Percentiles rank a stretch among this genome's conserved stretches.
phyloP scores from a whole-genome alignment of 2,113 vertebrate species.

The Cisticola juncidis region DNA sequence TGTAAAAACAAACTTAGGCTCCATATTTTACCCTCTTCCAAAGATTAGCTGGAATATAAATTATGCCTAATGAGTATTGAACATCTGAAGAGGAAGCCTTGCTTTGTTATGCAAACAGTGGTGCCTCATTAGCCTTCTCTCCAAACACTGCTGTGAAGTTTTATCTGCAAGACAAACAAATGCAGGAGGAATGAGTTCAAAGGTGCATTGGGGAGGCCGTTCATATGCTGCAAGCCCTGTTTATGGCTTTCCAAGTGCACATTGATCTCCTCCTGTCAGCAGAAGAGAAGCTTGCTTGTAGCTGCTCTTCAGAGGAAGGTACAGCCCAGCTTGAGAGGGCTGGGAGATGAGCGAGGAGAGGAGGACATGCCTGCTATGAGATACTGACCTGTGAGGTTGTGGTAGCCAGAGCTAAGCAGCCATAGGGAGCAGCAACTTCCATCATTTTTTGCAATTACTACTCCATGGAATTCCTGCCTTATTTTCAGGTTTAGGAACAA shows the following conservation, averaged over 20 bases:
- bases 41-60: slow-evolving; percentile 61
- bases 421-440: background rate
- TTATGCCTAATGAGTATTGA: slow-evolving; percentile 46
- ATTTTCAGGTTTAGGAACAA: background rate
- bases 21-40: slow-evolving; percentile 26
- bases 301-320: background rate
- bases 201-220: background rate
- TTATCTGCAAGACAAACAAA: slow-evolving; percentile 76
- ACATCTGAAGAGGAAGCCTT: slow-evolving; percentile 43
- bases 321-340: background rate
- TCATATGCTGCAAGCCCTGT: background rate
- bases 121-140: slow-evolving; percentile 58
- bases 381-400: background rate
- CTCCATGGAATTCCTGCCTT: background rate
- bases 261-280: slow-evolving; percentile 12
- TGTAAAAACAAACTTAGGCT: slow-evolving; percentile 73
- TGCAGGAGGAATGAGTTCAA: slow-evolving; percentile 41
- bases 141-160: slow-evolving; percentile 56
- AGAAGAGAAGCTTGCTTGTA: background rate
- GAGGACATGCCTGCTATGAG: background rate
- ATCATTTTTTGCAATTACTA: too few species aligned
- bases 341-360: background rate
- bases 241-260: slow-evolving; percentile 18
- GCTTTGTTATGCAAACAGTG: slow-evolving; percentile 56
- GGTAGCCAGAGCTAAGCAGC: background rate